Evolutionary conservation across 2,113 vertebrate species (phyloP).

Genomic region (Diadophis punctatus): DNA sequence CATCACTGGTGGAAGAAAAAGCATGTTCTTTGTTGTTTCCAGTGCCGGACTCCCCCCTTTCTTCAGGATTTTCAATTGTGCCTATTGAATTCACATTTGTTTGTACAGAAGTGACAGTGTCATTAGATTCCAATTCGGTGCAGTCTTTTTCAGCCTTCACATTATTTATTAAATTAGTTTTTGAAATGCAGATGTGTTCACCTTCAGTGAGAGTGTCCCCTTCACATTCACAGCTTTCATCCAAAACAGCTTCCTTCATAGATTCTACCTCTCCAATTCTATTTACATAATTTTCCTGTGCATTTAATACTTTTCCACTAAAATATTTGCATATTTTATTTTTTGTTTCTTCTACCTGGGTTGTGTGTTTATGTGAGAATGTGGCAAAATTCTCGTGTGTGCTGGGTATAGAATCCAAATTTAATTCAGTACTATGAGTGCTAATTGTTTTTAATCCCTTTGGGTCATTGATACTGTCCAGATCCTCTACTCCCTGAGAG

Average conservation of each 20-base stretch:
- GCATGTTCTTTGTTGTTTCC: constrained; percentile 46
- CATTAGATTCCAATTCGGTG: constrained; percentile 56
- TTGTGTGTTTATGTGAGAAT: constrained; percentile 71
- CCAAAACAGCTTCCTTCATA: constrained; percentile 45
- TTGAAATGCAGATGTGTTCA: constrained; percentile 57
- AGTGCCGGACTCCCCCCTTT: constrained; percentile 33
- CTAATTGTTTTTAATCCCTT: constrained; percentile 62
- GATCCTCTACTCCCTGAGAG: constrained; percentile 75
- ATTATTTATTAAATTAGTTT: constrained; percentile 32
- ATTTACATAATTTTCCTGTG: constrained; percentile 68
- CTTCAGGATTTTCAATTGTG: constrained; percentile 47
- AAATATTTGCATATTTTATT: constrained; percentile 49
- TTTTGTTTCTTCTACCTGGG: constrained; percentile 56
- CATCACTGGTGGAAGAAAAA: constrained; percentile 39
- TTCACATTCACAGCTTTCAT: constrained; percentile 47
- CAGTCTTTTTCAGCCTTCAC: constrained; percentile 44
- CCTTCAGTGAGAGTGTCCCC: constrained; percentile 31
- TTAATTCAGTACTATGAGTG: constrained; percentile 60
- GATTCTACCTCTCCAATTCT: constrained; percentile 53
- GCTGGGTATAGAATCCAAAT: constrained; percentile 58
- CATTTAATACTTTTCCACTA: constrained; percentile 48
- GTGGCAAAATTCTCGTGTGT: constrained; percentile 80
- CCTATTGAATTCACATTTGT: constrained; percentile 60
- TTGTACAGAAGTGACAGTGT: constrained; percentile 37
- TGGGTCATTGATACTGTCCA: constrained; percentile 61